Percentiles rank a stretch among this genome's conserved stretches.
These are phyloP conservation scores for Glaucidium brasilianum DNA, from an alignment of 2,113 vertebrate genomes.

Conservation along the genomic window DNA sequence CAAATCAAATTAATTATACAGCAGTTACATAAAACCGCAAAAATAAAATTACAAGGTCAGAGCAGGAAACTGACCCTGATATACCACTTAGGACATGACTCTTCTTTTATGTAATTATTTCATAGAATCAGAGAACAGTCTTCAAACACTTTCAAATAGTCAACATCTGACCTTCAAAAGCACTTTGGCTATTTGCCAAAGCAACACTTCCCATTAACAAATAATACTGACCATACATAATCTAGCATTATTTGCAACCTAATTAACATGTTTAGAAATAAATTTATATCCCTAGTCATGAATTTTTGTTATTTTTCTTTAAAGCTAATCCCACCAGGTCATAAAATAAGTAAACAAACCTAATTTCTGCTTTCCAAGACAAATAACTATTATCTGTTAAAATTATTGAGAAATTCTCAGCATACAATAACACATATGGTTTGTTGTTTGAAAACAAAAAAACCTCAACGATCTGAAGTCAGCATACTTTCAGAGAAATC, in stretches of 20 bases:
- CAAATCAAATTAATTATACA: neutral
- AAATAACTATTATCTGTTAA: neutral
- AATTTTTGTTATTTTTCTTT: neutral
- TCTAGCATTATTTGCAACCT: neutral
- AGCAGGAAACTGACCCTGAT: neutral
- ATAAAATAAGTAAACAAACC: neutral
- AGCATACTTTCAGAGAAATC: neutral
- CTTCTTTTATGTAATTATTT: neutral
- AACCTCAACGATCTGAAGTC: neutral
- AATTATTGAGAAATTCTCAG: neutral
- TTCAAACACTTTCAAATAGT: neutral
- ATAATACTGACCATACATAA: neutral
- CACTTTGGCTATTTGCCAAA: constrained; percentile 16
- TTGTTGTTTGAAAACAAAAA: neutral
- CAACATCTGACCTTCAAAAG: neutral
- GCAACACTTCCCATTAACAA: neutral
- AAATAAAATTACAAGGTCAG: neutral
- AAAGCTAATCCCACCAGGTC: neutral
- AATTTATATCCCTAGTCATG: neutral
- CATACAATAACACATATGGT: neutral
- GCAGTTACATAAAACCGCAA: neutral
- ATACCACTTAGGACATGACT: neutral
- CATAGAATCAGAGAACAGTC: neutral
- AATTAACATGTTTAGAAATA: neutral
- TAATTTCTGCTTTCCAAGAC: neutral